Evolutionary conservation across 2,888 invertebrate genomes (phyloP), one percentile per base, ranked within the genome.

Genomic region (Troides oblongomaculatus): DNA sequence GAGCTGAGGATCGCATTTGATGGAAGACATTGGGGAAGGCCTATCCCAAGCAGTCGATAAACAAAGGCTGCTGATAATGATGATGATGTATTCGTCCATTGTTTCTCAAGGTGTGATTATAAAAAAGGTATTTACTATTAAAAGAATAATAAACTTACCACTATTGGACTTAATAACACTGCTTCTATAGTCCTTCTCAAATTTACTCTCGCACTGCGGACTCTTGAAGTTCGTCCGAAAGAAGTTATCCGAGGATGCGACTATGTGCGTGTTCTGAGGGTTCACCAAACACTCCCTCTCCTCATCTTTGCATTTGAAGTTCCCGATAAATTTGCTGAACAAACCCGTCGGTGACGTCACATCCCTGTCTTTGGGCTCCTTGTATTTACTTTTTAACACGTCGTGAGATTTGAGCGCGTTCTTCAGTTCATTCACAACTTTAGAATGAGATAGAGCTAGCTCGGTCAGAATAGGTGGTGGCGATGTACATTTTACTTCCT

Each of bases 171-270:
- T 91, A 0, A 81, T 78, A 2, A 92, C 77, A 73, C 90, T 90
- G 74, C 77, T 87, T 46, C 92, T 80, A 71, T 92, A 91, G 1
- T 89, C 90, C 74, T 87, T 89, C 2, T 90, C 89, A 73, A 84
- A 83, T 75, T 88, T 89, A 72, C 72, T 77, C 0, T 90, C 90
- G 14, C 76, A 77, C 6, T 81, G 81, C 0, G 89, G 88, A 78
- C 88, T 91, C 76, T 89, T 91, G 72, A 93, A 93, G 72, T 91
- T 91, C 0, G 92, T 93, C 46, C 89, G 79, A 73, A 93, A 93
- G 78, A 89, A 92, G 74, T 93, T 93, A 30, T 93, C 93, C 0
- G 92, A 92, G 0, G 93, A 92, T 0, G 92, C 93, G 0, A 93
- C 90, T 17, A 93, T 88, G 69, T 92, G 92, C 0, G 81, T 82